phyloP scores from a whole-genome alignment of 1,140 invertebrate genomes.

The Anastatus disparis region DNA sequence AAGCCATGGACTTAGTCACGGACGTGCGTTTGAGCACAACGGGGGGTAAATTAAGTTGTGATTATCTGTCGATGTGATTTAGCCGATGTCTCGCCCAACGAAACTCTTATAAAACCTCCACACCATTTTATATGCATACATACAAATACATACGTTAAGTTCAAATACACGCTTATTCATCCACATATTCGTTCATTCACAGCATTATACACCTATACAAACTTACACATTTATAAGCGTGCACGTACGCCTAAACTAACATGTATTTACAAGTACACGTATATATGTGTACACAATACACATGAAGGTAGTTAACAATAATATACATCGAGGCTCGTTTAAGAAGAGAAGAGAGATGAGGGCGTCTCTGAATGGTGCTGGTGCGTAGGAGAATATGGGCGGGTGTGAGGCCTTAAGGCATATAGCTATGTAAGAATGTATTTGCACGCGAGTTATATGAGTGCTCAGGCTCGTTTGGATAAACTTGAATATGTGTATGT shows the following conservation, averaged over 20 bases:
- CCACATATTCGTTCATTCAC: too few relatives aligned
- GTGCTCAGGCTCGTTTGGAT: slow-evolving; percentile 22
- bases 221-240: too few relatives aligned
- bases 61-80: slow-evolving; percentile 68
- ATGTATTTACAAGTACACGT: background rate
- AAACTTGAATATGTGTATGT: background rate
- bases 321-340: background rate
- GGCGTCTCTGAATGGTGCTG: background rate
- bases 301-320: slow-evolving; percentile 11
- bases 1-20: slow-evolving; percentile 45
- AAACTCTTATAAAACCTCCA: too few relatives aligned
- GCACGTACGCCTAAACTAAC: too few relatives aligned
- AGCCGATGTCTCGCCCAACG: slow-evolving; percentile 49
- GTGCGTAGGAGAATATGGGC: slow-evolving; percentile 37
- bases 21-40: slow-evolving; percentile 46
- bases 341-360: background rate
- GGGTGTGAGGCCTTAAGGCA: slow-evolving; percentile 28
- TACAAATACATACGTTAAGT: too few relatives aligned
- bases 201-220: too few relatives aligned
- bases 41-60: slow-evolving; percentile 67
- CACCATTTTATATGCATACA: background rate
- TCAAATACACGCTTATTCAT: too few relatives aligned
- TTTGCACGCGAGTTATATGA: too few relatives aligned
- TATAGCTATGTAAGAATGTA: slow-evolving; percentile 5
- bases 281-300: background rate